Percentiles rank a stretch among this genome's conserved stretches.
Evolutionary conservation across 2,797 vertebrate genomes (phyloP).

Genomic region (Moxostoma hubbsi): DNA sequence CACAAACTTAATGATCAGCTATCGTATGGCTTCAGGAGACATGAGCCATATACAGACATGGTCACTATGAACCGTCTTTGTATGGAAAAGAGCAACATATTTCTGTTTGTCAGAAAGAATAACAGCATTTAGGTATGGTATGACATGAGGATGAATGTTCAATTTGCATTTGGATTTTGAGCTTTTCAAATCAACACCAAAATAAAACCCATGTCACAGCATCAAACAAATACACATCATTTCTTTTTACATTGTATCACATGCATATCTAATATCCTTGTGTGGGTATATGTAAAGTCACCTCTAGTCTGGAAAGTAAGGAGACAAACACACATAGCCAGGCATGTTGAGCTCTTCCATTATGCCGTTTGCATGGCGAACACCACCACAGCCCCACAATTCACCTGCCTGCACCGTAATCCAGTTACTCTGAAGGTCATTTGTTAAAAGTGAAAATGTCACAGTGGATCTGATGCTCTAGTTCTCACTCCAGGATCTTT

Average conservation of each 20-base stretch:
- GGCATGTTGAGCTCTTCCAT: constrained; percentile 12
- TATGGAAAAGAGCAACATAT: no score
- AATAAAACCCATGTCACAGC: no score
- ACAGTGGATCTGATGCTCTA: constrained; percentile 66
- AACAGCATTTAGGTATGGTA: background rate
- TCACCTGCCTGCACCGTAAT: constrained; percentile 64
- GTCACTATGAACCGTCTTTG: background rate
- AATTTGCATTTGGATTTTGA: constrained; percentile 17
- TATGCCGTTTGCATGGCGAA: constrained; percentile 21
- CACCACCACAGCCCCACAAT: constrained; percentile 12
- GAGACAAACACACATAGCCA: constrained; percentile 1
- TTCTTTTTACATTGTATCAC: no score
- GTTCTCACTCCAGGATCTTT: constrained; percentile 73
- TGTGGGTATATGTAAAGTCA: constrained; percentile 20
- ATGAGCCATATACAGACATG: background rate
- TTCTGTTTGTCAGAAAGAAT: no score
- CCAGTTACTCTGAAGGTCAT: constrained; percentile 64
- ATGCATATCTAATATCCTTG: constrained; percentile 13
- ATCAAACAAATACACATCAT: background rate
- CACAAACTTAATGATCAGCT: no score
- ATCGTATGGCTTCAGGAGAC: background rate
- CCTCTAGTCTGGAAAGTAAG: constrained; percentile 39
- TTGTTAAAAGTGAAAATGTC: constrained; percentile 71
- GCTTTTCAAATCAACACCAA: background rate
- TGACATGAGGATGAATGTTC: background rate